Conservation (phyloP, 2,797 vertebrate species). For the Triplophysa yarkandensis region DNA sequence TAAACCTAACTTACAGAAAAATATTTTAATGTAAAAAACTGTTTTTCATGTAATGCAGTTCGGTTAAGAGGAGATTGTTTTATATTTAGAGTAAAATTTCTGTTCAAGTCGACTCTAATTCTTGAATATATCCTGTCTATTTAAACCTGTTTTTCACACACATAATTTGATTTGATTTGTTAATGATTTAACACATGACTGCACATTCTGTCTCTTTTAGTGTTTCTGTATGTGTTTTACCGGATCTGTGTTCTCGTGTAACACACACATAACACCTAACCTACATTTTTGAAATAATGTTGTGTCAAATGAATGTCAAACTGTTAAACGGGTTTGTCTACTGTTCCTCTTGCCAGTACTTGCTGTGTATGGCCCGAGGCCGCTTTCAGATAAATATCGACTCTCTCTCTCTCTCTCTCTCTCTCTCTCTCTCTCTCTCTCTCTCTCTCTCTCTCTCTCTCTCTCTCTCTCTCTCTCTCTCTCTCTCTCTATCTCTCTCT, state of each 20-base stretch:
- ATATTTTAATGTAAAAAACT: no score
- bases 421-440: slow-evolving; percentile 43
- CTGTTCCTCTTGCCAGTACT: slow-evolving; percentile 59
- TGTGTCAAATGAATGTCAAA: slow-evolving; percentile 12
- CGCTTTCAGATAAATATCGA: slow-evolving; percentile 35
- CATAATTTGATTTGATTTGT: neutral
- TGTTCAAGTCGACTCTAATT: no score
- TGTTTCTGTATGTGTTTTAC: neutral
- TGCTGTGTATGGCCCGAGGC: slow-evolving; percentile 43
- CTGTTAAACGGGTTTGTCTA: slow-evolving; percentile 42
- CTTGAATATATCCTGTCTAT: no score
- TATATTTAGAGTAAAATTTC: no score
- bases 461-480: slow-evolving; percentile 42
- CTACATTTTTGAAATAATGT: neutral
- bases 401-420: slow-evolving; percentile 42
- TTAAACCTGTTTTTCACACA: no score
- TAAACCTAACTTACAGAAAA: no score
- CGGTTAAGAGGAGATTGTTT: no score
- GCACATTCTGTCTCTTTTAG: no score
- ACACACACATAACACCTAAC: slow-evolving; percentile 8
- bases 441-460: slow-evolving; percentile 43
- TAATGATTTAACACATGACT: neutral
- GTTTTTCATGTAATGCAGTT: no score
- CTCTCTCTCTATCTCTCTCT: slow-evolving; percentile 45
- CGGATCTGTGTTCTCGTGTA: neutral